These are phyloP conservation scores for Dipodomys ordii DNA, from an alignment of 2,113 vertebrate species.

Conservation along the genomic window DNA sequence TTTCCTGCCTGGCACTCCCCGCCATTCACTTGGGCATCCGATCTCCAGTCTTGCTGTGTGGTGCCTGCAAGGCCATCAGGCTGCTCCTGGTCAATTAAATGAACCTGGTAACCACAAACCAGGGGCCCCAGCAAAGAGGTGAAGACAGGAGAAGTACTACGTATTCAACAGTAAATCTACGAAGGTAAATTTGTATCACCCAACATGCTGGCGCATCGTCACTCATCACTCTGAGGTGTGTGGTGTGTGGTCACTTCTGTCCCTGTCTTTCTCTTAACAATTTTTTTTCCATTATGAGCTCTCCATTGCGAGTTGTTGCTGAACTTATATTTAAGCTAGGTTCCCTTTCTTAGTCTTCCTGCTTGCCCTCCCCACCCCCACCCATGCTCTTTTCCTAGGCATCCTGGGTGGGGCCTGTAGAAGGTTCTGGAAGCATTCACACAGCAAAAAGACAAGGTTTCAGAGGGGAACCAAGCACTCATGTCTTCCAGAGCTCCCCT, in stretches of 20 bases:
- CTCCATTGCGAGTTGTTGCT: neutral
- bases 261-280: neutral
- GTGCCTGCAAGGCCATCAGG: too few species aligned
- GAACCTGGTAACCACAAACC: neutral
- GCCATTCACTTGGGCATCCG: fast-evolving
- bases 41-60: neutral
- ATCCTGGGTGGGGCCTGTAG: too few species aligned
- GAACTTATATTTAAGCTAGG: neutral
- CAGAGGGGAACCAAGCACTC: too few species aligned
- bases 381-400: too few species aligned
- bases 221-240: neutral
- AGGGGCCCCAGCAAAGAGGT: neutral
- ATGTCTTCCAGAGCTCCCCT: too few species aligned
- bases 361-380: too few species aligned
- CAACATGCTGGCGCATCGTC: neutral
- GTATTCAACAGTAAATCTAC: neutral
- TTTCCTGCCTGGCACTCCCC: neutral
- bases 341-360: too few species aligned
- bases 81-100: neutral
- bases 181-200: neutral
- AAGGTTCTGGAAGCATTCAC: too few species aligned
- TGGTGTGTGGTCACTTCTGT: too few species aligned
- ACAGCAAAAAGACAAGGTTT: too few species aligned
- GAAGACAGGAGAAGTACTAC: neutral
- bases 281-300: too few species aligned